These are phyloP conservation scores for Pasiphila rectangulata DNA, from an alignment of 2,888 invertebrate genomes.

Conservation along the genomic window DNA sequence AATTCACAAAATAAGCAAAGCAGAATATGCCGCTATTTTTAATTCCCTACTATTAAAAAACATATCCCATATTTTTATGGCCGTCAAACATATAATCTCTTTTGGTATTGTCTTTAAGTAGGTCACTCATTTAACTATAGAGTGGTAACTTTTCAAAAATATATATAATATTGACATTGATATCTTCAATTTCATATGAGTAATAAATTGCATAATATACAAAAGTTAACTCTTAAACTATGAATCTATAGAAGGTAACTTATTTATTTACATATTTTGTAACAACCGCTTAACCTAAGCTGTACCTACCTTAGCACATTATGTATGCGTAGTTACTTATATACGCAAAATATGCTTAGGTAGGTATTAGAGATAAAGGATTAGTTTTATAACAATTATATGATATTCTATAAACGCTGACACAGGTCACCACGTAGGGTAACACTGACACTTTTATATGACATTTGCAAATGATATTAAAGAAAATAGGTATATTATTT, in stretches of 20 bases:
- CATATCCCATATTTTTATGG: not conserved
- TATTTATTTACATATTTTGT: not conserved
- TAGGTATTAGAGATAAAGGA: too few relatives aligned
- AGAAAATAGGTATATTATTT: too few relatives aligned
- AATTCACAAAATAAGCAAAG: slow-evolving; percentile 16
- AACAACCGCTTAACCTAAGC: not conserved
- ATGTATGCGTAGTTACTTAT: too few relatives aligned
- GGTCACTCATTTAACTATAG: slow-evolving; percentile 7
- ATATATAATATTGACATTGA: not conserved
- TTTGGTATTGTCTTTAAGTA: slow-evolving; percentile 17
- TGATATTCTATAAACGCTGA: too few relatives aligned
- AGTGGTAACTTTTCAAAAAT: slow-evolving; percentile 4
- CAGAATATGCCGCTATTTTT: slow-evolving; percentile 7
- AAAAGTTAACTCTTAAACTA: too few relatives aligned
- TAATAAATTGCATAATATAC: not conserved
- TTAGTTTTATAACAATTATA: too few relatives aligned
- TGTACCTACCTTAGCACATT: too few relatives aligned
- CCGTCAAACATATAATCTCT: slow-evolving; percentile 6
- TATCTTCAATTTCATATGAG: not conserved
- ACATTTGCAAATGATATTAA: too few relatives aligned
- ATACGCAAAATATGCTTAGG: too few relatives aligned
- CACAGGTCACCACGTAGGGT: too few relatives aligned
- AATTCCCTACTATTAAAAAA: slow-evolving; percentile 3
- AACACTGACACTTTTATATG: too few relatives aligned
- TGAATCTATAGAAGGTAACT: not conserved